Percentiles rank a stretch among this genome's conserved stretches.
These are phyloP conservation scores for Sceliomorpha sp. DNA, from an alignment of 2,888 invertebrate genomes.

Conservation along the genomic window DNA sequence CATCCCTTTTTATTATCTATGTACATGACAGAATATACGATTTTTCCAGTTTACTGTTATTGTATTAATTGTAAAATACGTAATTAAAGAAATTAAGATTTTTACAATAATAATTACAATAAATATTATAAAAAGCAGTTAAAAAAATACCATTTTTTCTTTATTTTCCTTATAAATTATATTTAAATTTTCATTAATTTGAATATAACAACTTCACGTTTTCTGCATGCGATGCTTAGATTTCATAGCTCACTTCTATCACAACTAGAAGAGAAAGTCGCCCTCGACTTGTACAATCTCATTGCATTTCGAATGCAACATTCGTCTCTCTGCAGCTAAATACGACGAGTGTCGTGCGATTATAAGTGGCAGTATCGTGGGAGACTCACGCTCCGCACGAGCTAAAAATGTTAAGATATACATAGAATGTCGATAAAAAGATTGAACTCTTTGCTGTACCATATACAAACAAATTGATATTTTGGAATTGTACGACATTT, in stretches of 20 bases:
- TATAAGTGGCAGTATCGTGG: slow-evolving; percentile 55
- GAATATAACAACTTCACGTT: slow-evolving; percentile 41
- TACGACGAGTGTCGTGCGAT: slow-evolving; percentile 54
- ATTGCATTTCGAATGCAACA: slow-evolving; percentile 55
- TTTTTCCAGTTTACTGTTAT: no score
- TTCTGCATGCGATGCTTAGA: slow-evolving; percentile 19
- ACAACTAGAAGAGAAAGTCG: slow-evolving; percentile 51
- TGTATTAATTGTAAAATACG: no score
- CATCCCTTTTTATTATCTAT: no score
- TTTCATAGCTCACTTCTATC: slow-evolving; percentile 44
- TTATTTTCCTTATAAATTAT: neutral
- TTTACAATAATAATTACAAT: neutral
- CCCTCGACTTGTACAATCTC: slow-evolving; percentile 45
- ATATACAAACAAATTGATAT: no score
- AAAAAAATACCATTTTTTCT: no score
- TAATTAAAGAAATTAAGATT: no score
- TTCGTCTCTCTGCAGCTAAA: slow-evolving; percentile 52
- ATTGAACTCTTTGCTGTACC: no score
- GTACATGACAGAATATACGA: no score
- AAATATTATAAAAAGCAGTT: neutral
- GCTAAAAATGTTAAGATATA: slow-evolving; percentile 37
- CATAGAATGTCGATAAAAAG: slow-evolving; percentile 41
- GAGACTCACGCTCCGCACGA: slow-evolving; percentile 29
- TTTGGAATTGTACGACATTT: no score
- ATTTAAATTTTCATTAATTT: slow-evolving; percentile 17